A percentile compares a stretch with the other conserved stretches of the same genome.
Conservation (phyloP, 2,113 vertebrate genomes). For the Phaethon lepturus region DNA sequence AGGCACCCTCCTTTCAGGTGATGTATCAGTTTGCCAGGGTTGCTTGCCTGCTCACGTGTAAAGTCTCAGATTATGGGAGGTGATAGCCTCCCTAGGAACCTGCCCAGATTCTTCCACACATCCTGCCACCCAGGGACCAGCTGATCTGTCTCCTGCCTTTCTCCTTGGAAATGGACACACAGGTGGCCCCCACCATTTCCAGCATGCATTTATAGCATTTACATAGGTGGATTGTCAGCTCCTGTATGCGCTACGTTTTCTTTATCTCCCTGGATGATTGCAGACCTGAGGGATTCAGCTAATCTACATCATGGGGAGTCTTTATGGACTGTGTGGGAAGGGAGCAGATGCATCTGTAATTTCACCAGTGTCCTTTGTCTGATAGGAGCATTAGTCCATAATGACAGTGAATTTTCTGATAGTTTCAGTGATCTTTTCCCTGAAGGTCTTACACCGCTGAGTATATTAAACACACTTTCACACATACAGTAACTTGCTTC, state of each 20-base stretch:
- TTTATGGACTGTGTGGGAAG: not conserved
- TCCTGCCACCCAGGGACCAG: too few relatives aligned
- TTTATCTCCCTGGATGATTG: not conserved
- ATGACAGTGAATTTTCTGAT: slow-evolving; percentile 47
- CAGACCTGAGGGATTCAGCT: not conserved
- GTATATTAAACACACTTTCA: slow-evolving; percentile 54
- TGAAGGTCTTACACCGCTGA: slow-evolving; percentile 11
- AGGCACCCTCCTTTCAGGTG: too few relatives aligned
- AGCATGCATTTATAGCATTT: not conserved
- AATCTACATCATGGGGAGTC: not conserved
- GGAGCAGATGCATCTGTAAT: not conserved
- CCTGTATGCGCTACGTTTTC: not conserved
- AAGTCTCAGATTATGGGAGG: too few relatives aligned
- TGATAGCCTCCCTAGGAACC: too few relatives aligned
- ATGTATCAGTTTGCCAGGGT: too few relatives aligned
- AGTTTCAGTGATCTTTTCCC: slow-evolving; percentile 37
- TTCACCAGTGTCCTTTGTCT: slow-evolving; percentile 12
- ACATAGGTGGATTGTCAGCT: not conserved
- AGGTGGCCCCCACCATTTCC: not conserved
- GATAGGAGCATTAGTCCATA: slow-evolving; percentile 22
- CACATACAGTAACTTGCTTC: not conserved
- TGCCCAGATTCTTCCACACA: too few relatives aligned
- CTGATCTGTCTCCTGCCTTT: not conserved
- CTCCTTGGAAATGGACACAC: not conserved
- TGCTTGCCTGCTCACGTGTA: too few relatives aligned